A percentile compares a stretch with the other conserved stretches of the same genome.
Evolutionary conservation across 2,113 vertebrate species (phyloP).

Genomic region (Rhabdornis inornatus): DNA sequence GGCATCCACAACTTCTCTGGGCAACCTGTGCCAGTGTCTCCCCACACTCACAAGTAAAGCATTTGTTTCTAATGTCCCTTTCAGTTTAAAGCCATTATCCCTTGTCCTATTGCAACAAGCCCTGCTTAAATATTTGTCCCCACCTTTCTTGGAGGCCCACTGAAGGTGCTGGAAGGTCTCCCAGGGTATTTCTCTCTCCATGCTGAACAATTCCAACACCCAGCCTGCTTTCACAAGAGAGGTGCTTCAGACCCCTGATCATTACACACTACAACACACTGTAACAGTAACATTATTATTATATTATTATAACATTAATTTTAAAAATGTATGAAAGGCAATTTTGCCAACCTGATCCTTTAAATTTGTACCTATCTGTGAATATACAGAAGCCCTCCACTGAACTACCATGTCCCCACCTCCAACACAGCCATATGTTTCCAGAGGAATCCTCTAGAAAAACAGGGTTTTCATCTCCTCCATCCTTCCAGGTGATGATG

Average conservation of each 20-base stretch:
- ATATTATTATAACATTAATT: neutral
- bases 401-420: neutral
- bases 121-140: neutral
- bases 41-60: neutral
- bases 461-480: neutral
- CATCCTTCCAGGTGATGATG: neutral
- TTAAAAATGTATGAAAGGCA: neutral
- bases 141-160: neutral
- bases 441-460: neutral
- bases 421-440: neutral
- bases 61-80: neutral
- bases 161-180: neutral
- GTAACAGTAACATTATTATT: too few relatives aligned
- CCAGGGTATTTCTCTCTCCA: neutral
- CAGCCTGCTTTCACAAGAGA: neutral
- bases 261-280: neutral
- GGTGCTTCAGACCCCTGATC: neutral
- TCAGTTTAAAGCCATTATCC: neutral
- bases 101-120: neutral
- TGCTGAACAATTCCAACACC: neutral
- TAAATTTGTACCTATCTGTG: neutral
- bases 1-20: neutral
- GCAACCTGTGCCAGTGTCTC: neutral
- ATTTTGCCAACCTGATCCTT: accelerated
- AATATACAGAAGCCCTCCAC: neutral